Evolutionary conservation across 2,888 invertebrate species (phyloP).

Genomic region (Lordiphosa fenestrarum): DNA sequence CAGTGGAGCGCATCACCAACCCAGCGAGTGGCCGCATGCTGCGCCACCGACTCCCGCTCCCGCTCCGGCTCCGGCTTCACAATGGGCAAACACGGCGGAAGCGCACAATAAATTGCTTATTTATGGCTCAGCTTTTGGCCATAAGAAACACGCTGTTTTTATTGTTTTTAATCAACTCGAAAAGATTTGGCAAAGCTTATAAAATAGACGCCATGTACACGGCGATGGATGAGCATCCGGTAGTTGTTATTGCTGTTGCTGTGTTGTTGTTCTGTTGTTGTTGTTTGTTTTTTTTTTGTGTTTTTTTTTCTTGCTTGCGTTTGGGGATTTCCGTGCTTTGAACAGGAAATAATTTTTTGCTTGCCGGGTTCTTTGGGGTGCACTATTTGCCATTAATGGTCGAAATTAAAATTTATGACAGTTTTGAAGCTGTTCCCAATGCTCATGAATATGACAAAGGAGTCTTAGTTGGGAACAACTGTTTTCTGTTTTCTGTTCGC

Average conservation of each 20-base stretch:
- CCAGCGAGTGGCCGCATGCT: constrained; percentile 50
- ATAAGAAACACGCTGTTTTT: constrained; percentile 74
- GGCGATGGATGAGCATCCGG: constrained; percentile 62
- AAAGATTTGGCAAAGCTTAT: constrained; percentile 71
- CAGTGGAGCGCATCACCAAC: constrained; percentile 31
- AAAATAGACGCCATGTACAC: constrained; percentile 62
- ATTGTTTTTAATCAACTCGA: constrained; percentile 78
- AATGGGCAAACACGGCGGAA: constrained; percentile 70
- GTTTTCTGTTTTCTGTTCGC: constrained; percentile 14
- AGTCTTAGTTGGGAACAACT: constrained; percentile 13
- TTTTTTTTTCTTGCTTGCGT: background rate
- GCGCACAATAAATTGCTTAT: constrained; percentile 77
- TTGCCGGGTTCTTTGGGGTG: constrained; percentile 15
- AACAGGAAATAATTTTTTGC: constrained; percentile 65
- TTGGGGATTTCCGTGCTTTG: constrained; percentile 16
- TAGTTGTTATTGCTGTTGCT: constrained; percentile 22
- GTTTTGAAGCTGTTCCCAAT: constrained; percentile 26
- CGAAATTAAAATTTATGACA: constrained; percentile 48
- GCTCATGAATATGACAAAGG: constrained; percentile 31
- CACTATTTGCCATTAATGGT: constrained; percentile 38
- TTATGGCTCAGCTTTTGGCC: constrained; percentile 75
- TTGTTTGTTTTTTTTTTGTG: constrained; percentile 1
- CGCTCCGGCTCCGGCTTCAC: constrained; percentile 33
- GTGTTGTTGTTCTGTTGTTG: background rate
- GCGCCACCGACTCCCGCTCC: constrained; percentile 36